Evolutionary conservation across 2,888 invertebrate genomes (phyloP), one percentile per base, ranked within the genome.

Genomic region (Drosophila subsilvestris): DNA sequence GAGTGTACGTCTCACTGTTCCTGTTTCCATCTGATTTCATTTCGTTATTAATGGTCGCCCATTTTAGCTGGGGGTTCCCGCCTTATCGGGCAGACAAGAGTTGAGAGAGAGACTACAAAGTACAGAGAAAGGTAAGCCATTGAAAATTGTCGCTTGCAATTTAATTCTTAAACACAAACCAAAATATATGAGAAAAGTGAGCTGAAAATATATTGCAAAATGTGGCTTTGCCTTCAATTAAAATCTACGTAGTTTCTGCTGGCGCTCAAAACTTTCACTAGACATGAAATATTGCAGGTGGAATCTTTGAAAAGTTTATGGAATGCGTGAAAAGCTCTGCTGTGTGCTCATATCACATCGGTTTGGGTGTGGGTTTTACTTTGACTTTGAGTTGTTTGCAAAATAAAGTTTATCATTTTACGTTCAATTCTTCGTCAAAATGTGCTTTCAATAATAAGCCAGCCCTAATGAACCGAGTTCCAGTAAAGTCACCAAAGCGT

Each of bases 31-130:
- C 51, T 73, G 59, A 48, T 49, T 73, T 56, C 55, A 53, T 32
- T 29, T 58, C 60, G 73, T 65, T 66, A 80, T 80, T 74, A 79
- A 86, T 80, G 66, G 59, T 7, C 32, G 20, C 51, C 45, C 63
- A 74, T 76, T 85, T 50, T 7, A 7, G 37, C 2, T 14, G 37
- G 37, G 37, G 14, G 29, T 10, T 3, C 29, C 5, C n/a, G n/a
- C 37, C 37, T 37, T 37, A 37, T 37, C 37, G n/a, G 37, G 2
- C 27, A n/a, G 37, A 2, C 37, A n/a, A 37, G n/a, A 69, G 77
- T 70, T 76, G 32, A 37, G 57, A n/a, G 22, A 22, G 22, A 22
- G 22, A 67, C 37, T n/a, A n/a, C n/a, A 37, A 37, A 1, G n/a
- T 9, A 0, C 2, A 27, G 7, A 27, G 7, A 14, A 37, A n/a